Evolutionary conservation across 1,140 invertebrate genomes (phyloP), one percentile per base, ranked within the genome.

Genomic region (Drosophila murphyi): DNA sequence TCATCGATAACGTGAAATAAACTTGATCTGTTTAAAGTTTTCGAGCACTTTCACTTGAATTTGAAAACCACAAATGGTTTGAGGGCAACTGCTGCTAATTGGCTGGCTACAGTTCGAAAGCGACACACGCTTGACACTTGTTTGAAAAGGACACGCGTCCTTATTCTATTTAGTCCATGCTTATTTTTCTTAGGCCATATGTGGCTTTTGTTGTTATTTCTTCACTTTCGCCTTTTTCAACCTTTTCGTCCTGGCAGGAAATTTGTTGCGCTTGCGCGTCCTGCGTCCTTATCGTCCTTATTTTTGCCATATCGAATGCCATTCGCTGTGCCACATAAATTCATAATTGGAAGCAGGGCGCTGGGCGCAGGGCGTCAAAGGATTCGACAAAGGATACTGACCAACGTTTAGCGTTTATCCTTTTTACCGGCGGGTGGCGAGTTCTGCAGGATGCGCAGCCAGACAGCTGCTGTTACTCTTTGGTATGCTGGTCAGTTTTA

Each of bases 401-500:
- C 59, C 65, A 41, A 74, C 50, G 41, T 70, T 68, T 39, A 55
- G 71, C 39, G 10, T n/a, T 43, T 43, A n/a, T n/a, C 4, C 39
- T 37, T 34, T 50, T 32, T n/a, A 67, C 31, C 60, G 39, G 56
- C 65, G 67, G 70, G 67, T 55, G 70, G 55, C 69, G 48, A 10
- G 37, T 29, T 47, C 45, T 70, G 73, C 56, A 59, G 31, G 64
- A 50, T 41, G 39, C 39, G 3, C 8, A 43, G 3, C 39, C 39
- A 3, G 10, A 3, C 85, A 88, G 83, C 80, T 88, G 83, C 52
- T 35, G 45, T 54, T 20, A 12, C n/a, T 28, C 34, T 28, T 20
- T 31, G 32, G 12, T 32, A 48, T 69, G 48, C 65, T 87, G 83
- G 79, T 87, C 80, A 77, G 59, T 48, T 45, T 68, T 43, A 43